These are phyloP conservation scores for Nomada ruficornis DNA, from an alignment of 2,888 invertebrate species.

Conservation along the genomic window DNA sequence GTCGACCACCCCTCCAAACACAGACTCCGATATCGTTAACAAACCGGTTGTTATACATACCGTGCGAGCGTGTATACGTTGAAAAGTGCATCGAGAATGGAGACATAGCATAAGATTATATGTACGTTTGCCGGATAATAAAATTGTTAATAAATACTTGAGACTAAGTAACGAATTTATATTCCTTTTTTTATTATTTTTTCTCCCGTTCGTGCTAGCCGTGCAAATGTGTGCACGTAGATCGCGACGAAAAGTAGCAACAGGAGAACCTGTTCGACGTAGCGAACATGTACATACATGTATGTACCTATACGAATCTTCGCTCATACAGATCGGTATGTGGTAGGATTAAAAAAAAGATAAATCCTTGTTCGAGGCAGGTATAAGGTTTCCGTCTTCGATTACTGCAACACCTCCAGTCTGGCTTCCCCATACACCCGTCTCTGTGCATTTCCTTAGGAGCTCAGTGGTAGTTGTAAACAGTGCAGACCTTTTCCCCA, in stretches of 20 bases:
- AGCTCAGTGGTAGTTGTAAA: neutral
- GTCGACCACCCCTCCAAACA: constrained; percentile 34
- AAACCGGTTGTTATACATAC: constrained; percentile 78
- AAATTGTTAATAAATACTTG: neutral
- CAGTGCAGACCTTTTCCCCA: neutral
- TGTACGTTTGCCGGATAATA: neutral
- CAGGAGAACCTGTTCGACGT: too few relatives aligned
- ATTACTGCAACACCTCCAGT: constrained; percentile 72
- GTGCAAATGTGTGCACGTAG: neutral
- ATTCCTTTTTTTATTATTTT: neutral
- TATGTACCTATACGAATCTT: too few relatives aligned
- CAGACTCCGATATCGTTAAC: constrained; percentile 50
- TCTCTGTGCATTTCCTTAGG: neutral
- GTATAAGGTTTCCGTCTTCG: constrained; percentile 80
- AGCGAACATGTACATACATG: neutral
- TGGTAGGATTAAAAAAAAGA: neutral
- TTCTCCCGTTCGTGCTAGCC: too few relatives aligned
- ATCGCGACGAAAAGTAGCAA: too few relatives aligned
- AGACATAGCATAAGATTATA: neutral
- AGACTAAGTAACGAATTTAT: neutral
- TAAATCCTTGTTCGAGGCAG: constrained; percentile 20
- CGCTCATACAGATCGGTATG: neutral
- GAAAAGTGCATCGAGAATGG: constrained; percentile 21
- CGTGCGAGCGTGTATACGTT: constrained; percentile 69
- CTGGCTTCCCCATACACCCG: constrained; percentile 1